Conservation (phyloP, 2,888 invertebrate species). For the Myathropa florea region DNA sequence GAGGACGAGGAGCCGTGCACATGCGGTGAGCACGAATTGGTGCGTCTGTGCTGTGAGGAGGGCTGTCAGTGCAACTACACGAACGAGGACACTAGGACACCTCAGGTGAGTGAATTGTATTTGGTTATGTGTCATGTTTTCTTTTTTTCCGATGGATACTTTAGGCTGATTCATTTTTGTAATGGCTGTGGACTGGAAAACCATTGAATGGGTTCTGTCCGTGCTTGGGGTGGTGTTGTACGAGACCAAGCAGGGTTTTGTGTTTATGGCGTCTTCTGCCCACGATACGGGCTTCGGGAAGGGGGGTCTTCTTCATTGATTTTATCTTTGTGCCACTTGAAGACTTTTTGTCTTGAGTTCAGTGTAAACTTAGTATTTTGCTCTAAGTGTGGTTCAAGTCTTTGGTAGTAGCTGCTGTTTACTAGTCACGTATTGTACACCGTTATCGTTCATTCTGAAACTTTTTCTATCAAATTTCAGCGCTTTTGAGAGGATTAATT, state of each 20-base stretch:
- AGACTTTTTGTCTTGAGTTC: no score
- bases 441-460: no score
- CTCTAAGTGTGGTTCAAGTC: no score
- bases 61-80: slow-evolving; percentile 84
- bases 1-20: slow-evolving; percentile 89
- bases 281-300: neutral
- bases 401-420: no score
- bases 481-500: no score
- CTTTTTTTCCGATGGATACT: neutral
- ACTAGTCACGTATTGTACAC: no score
- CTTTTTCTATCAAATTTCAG: no score
- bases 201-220: neutral
- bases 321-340: no score
- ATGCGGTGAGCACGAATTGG: slow-evolving; percentile 86
- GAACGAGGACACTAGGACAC: slow-evolving; percentile 77
- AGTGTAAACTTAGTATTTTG: no score
- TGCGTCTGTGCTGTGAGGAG: slow-evolving; percentile 85
- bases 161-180: neutral
- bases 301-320: no score
- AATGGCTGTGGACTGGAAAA: neutral
- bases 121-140: neutral
- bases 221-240: neutral
- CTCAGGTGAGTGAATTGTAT: slow-evolving; percentile 77
- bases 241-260: neutral
- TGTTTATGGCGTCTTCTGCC: neutral